phyloP scores from a whole-genome alignment of 2,113 vertebrate genomes.

The Cyanocitta stelleri region DNA sequence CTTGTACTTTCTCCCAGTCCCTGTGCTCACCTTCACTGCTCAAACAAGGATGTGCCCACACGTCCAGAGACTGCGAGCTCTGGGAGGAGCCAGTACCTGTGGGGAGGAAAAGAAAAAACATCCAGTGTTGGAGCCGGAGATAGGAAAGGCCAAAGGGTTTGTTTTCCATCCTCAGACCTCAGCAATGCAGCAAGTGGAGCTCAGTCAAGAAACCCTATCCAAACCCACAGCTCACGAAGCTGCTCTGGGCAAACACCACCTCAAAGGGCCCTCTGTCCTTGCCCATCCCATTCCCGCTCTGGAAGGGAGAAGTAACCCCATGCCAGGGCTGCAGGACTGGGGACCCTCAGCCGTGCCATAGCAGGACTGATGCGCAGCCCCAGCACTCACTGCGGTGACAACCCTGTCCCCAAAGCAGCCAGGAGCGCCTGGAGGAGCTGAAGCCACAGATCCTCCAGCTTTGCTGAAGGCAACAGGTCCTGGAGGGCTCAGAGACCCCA shows the following conservation, averaged over 20 bases:
- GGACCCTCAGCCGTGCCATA: rapidly evolving
- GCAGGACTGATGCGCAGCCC: rapidly evolving
- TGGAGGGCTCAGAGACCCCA: background rate
- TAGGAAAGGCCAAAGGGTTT: background rate
- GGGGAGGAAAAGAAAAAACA: background rate
- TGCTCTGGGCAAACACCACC: background rate
- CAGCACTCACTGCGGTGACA: rapidly evolving
- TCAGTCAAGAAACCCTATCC: background rate
- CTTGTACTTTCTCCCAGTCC: background rate
- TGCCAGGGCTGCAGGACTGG: background rate
- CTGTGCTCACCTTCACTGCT: background rate
- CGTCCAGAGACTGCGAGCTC: background rate
- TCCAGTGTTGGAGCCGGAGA: rapidly evolving
- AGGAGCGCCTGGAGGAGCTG: background rate
- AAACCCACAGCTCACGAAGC: background rate
- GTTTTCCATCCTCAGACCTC: background rate
- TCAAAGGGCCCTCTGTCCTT: background rate
- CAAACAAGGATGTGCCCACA: background rate
- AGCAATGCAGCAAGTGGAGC: background rate
- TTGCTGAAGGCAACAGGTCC: background rate
- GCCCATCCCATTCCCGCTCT: background rate
- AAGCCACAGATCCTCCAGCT: background rate
- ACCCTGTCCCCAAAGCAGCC: rapidly evolving
- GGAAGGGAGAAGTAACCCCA: background rate
- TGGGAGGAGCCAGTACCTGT: background rate